Conservation (phyloP, 2,113 vertebrate genomes). For the Ammodytes dubius region DNA sequence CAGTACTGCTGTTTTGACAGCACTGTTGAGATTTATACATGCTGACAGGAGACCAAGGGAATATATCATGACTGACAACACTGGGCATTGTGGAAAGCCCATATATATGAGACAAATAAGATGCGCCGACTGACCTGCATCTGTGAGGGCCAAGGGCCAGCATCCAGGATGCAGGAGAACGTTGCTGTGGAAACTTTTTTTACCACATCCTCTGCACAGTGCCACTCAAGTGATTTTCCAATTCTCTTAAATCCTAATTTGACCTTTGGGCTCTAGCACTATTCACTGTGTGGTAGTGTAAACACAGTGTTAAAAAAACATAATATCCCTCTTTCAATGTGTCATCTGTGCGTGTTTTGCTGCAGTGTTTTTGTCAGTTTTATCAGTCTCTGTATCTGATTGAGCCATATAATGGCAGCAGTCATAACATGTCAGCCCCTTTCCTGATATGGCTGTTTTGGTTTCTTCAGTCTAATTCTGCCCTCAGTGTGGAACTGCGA, state of each 20-base stretch:
- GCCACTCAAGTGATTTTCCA: slow-evolving; percentile 24
- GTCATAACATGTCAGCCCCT: slow-evolving; percentile 86
- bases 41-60: slow-evolving; percentile 81
- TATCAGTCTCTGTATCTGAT: slow-evolving; percentile 82
- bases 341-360: slow-evolving; percentile 66
- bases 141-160: slow-evolving; percentile 43
- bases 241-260: slow-evolving; percentile 43
- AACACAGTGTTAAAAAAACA: slow-evolving; percentile 55
- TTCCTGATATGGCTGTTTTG: slow-evolving; percentile 82
- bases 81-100: slow-evolving; percentile 74
- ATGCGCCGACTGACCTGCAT: slow-evolving; percentile 71
- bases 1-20: slow-evolving; percentile 82
- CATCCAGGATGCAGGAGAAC: slow-evolving; percentile 26
- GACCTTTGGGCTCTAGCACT: slow-evolving; percentile 6
- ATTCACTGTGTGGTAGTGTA: slow-evolving; percentile 40
- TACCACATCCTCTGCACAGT: slow-evolving; percentile 22
- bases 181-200: slow-evolving; percentile 39
- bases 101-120: slow-evolving; percentile 75
- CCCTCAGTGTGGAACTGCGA: slow-evolving; percentile 52
- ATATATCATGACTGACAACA: slow-evolving; percentile 80
- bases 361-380: slow-evolving; percentile 79
- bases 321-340: slow-evolving; percentile 52
- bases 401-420: slow-evolving; percentile 79
- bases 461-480: slow-evolving; percentile 73
- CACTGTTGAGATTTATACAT: slow-evolving; percentile 75